Percentiles rank a stretch among this genome's conserved stretches.
phyloP scores from a whole-genome alignment of 2,797 vertebrate genomes.

The Xenops minutus region DNA sequence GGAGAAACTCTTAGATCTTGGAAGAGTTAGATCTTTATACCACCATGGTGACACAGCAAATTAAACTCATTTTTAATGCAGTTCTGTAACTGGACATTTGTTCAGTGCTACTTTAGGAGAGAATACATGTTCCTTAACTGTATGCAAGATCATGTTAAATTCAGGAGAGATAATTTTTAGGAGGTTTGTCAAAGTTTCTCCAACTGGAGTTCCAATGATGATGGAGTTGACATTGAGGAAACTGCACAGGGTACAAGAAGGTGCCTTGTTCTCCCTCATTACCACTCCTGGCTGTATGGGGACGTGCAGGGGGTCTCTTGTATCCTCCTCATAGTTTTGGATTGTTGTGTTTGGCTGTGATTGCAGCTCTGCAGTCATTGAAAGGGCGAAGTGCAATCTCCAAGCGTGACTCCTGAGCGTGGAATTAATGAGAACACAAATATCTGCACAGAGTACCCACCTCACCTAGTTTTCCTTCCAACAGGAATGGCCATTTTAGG shows the following conservation, averaged over 20 bases:
- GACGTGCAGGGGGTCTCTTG: not conserved
- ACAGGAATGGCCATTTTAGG: not conserved
- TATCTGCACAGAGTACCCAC: not conserved
- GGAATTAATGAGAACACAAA: fast-evolving
- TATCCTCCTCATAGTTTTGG: not conserved
- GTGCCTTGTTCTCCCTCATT: not conserved
- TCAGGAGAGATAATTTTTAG: not conserved
- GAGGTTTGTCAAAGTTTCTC: not conserved
- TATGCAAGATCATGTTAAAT: not conserved
- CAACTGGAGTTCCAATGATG: not conserved
- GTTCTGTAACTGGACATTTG: not conserved
- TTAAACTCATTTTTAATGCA: not conserved
- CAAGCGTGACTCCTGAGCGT: not conserved
- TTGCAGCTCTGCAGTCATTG: not conserved
- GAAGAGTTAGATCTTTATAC: not conserved
- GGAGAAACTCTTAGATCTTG: not conserved
- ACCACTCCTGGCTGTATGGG: not conserved
- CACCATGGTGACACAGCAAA: not conserved
- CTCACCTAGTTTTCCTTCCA: not conserved
- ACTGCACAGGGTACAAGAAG: not conserved
- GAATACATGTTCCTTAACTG: not conserved
- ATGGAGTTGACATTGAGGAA: not conserved
- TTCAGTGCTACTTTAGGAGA: not conserved
- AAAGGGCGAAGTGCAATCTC: not conserved
- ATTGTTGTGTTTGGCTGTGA: not conserved